Conservation (phyloP, 2,113 vertebrate genomes). For the Antigone vipio region DNA sequence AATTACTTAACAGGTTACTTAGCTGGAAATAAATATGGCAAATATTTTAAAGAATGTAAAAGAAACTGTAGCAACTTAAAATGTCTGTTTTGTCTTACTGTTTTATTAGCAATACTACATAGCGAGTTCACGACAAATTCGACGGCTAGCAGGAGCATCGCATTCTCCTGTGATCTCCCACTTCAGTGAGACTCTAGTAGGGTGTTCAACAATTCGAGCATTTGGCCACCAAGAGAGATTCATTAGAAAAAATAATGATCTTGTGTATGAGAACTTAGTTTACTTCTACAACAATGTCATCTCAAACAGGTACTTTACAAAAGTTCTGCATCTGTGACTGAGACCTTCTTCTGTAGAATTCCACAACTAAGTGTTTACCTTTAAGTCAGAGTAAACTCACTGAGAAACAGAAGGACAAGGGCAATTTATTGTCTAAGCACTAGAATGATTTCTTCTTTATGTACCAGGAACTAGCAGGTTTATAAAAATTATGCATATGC, state of each 20-base stretch:
- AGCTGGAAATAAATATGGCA: background rate
- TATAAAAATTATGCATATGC: background rate
- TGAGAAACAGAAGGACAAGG: background rate
- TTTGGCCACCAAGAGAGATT: conserved; percentile 67
- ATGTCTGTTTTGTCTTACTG: background rate
- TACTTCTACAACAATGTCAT: conserved; percentile 73
- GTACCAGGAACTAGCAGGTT: background rate
- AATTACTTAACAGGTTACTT: background rate
- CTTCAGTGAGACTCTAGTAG: conserved; percentile 61
- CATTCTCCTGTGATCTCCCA: conserved; percentile 62
- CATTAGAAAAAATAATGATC: conserved; percentile 56
- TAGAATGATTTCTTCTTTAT: background rate
- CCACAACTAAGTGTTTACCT: background rate
- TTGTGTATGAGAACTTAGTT: conserved; percentile 68
- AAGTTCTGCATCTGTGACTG: background rate
- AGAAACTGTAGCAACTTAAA: background rate
- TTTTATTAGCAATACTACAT: conserved; percentile 59
- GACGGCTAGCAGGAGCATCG: conserved; percentile 19
- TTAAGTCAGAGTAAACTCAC: background rate
- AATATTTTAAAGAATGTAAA: background rate
- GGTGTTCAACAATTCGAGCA: conserved; percentile 54
- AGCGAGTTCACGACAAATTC: conserved; percentile 53
- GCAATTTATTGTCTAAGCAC: background rate
- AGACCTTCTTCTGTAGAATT: background rate
- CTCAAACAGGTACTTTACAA: conserved; percentile 59